phyloP scores from a whole-genome alignment of 2,797 vertebrate species.

The Sebastes kiyomatsui region DNA sequence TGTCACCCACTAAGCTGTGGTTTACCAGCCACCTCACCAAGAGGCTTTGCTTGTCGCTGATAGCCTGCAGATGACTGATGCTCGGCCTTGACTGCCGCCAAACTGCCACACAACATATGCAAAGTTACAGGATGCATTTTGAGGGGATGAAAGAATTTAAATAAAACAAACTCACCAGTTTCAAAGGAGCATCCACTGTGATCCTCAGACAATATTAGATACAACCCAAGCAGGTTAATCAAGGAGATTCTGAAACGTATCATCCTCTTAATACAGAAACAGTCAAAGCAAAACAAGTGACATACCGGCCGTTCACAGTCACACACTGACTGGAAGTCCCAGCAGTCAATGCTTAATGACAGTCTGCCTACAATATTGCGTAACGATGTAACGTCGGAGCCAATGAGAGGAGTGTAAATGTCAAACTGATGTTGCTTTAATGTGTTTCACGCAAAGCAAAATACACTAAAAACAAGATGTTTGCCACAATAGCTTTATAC shows the following conservation, averaged over 20 bases:
- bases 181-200: neutral
- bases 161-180: slow-evolving; percentile 38
- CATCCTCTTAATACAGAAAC: slow-evolving; percentile 2
- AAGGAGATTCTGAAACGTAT: neutral
- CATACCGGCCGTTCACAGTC: neutral
- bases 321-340: neutral
- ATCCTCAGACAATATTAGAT: slow-evolving; percentile 8
- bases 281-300: neutral
- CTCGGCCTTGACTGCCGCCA: slow-evolving; percentile 5
- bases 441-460: neutral
- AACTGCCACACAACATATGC: neutral
- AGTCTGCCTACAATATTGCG: neutral
- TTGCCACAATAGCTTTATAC: slow-evolving; percentile 53
- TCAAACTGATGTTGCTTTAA: neutral
- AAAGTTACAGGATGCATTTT: neutral
- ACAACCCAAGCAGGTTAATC: slow-evolving; percentile 22
- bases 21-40: slow-evolving; percentile 50
- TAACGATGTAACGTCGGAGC: neutral
- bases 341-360: neutral
- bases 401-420: neutral
- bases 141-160: neutral
- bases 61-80: slow-evolving; percentile 18
- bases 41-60: slow-evolving; percentile 36
- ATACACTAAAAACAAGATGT: neutral
- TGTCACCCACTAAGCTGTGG: neutral